Evolutionary conservation across 1,140 invertebrate species (phyloP), one percentile per base, ranked within the genome.

Genomic region (Alviniconcha marisindica): DNA sequence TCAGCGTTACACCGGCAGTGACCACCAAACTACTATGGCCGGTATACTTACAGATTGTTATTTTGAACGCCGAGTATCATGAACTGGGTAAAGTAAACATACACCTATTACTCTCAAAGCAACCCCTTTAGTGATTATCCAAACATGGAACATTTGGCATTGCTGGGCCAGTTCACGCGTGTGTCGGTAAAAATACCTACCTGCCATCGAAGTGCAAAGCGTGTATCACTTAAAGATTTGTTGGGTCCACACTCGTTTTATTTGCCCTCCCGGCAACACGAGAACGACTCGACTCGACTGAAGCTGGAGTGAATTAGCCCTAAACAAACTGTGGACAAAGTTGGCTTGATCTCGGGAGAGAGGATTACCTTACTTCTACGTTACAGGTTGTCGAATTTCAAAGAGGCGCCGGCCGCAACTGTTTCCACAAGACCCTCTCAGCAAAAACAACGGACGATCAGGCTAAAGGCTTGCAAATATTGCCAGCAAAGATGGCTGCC

Each of bases 131-230:
- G 42, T 12, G 5, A 51, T 51, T 51, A 51, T 51, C 44, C 48
- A 76, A 76, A 76, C 73, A 76, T 48, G 40, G 73, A 51, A 48
- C 44, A 54, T 76, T 76, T 76, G 73, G n/a, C 73, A 54, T 54
- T 54, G 73, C 73, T 76, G 73, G 42, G 24, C 44, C 73, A 51
- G 31, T 24, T 76, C 73, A 54, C 14, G 42, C 73, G 73, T 51
- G 73, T 31, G 73, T 48, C 44, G 42, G 73, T 76, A 76, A 76
- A 76, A 76, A 76, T 76, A 76, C 73, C 73, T 40, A 54, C 3
- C 24, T 28, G 73, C 73, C 44, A 18, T 51, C 38, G 31, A 76
- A 76, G 42, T 31, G 73, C 69, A 71, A 40, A 40, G 69, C 69
- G 14, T 33, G 24, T 40, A 40, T 36, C 69, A 71, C 69, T 71